Evolutionary conservation across 2,888 invertebrate genomes (phyloP).

Genomic region (Cheilosia vulpina): DNA sequence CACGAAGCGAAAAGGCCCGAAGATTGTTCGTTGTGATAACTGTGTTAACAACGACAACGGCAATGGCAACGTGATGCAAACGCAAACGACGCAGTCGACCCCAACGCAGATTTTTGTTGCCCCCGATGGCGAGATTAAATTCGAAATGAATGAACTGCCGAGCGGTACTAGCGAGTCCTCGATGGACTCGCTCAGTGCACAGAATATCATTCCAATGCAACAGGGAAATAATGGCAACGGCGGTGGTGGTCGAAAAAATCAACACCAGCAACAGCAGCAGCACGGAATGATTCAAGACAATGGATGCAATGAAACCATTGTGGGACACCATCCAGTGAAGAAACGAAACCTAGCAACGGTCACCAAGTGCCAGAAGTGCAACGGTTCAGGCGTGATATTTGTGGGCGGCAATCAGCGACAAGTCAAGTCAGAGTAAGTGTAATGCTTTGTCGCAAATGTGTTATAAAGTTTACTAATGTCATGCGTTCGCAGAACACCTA

Average conservation of each 20-base stretch:
- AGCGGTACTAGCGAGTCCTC: conserved; percentile 80
- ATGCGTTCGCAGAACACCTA: conserved; percentile 85
- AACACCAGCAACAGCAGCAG: conserved; percentile 30
- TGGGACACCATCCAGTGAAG: conserved; percentile 91
- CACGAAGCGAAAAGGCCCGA: conserved; percentile 86
- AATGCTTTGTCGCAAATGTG: not conserved
- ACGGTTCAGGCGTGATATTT: conserved; percentile 92
- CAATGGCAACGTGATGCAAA: conserved; percentile 71
- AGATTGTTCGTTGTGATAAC: conserved; percentile 86
- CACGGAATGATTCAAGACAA: conserved; percentile 52
- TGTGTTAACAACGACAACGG: conserved; percentile 86
- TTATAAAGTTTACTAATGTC: conserved; percentile 16
- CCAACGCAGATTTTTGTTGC: conserved; percentile 87
- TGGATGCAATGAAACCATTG: conserved; percentile 57
- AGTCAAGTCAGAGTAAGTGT: conserved; percentile 81
- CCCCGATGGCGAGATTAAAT: conserved; percentile 87
- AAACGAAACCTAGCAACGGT: conserved; percentile 91
- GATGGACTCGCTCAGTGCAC: conserved; percentile 83
- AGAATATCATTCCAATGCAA: conserved; percentile 84
- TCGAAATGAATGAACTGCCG: conserved; percentile 85
- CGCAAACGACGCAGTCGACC: conserved; percentile 80
- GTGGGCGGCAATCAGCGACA: conserved; percentile 79
- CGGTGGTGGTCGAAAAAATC: conserved; percentile 71
- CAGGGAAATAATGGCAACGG: conserved; percentile 54
- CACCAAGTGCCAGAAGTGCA: conserved; percentile 95